Evolutionary conservation across 2,113 vertebrate species (phyloP).

Genomic region (Lepus timidus): DNA sequence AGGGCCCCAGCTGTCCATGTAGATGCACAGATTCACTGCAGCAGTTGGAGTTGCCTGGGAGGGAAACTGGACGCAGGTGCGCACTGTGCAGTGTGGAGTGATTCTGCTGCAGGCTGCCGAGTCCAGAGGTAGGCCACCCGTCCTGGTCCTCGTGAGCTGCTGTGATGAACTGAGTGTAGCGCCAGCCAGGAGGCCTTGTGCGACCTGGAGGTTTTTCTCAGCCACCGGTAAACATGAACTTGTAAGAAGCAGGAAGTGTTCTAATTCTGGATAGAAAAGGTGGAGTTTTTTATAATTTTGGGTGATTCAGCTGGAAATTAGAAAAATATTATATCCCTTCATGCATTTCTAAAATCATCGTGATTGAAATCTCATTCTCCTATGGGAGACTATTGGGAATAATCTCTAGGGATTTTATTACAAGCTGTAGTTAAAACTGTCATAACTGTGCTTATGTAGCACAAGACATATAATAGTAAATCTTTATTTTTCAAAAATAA

Average conservation of each 20-base stretch:
- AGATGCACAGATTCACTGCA: conserved; percentile 62
- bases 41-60: conserved; percentile 21
- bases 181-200: neutral
- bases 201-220: neutral
- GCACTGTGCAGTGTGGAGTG: neutral
- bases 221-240: neutral
- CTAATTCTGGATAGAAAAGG: conserved; percentile 29
- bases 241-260: conserved; percentile 40
- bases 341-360: neutral
- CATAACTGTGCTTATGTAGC: neutral
- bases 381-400: conserved; percentile 47
- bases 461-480: neutral
- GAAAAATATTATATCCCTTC: conserved; percentile 6
- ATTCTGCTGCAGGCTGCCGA: conserved; percentile 22
- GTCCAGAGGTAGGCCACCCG: neutral
- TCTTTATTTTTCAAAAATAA: neutral
- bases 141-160: neutral
- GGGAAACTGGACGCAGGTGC: conserved; percentile 46
- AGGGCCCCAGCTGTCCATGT: neutral
- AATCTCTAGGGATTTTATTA: conserved; percentile 45
- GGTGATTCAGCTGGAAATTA: conserved; percentile 18
- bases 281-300: neutral
- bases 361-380: neutral
- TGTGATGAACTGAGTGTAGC: neutral
- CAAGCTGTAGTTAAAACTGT: conserved; percentile 6